Evolutionary conservation across 2,888 invertebrate genomes (phyloP).

Genomic region (Julus scanicus): DNA sequence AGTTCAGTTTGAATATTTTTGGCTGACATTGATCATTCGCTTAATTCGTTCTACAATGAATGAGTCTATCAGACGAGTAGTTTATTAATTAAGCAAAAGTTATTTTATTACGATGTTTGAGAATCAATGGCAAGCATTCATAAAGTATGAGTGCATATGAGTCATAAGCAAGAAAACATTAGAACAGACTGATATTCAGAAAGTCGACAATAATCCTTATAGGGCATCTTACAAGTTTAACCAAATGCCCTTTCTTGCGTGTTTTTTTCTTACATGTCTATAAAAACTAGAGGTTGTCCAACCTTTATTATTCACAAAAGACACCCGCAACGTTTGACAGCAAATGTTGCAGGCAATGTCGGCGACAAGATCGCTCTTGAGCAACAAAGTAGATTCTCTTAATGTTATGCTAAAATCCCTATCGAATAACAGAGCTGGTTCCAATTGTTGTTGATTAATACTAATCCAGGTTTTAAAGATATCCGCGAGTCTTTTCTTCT

Average conservation of each 20-base stretch:
- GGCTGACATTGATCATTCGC: too few relatives aligned
- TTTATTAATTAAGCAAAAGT: too few relatives aligned
- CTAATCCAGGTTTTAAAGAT: conserved; percentile 7
- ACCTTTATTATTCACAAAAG: conserved; percentile 12
- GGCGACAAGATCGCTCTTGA: background rate
- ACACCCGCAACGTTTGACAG: background rate
- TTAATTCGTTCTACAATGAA: too few relatives aligned
- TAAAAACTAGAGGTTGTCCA: conserved; percentile 2
- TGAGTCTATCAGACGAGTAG: too few relatives aligned
- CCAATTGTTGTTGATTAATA: background rate
- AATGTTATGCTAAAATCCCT: background rate
- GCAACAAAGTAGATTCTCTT: background rate
- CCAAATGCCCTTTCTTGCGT: background rate
- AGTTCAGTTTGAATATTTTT: too few relatives aligned
- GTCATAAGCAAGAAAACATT: too few relatives aligned
- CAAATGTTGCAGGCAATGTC: conserved; percentile 3
- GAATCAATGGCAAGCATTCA: too few relatives aligned
- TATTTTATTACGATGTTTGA: too few relatives aligned
- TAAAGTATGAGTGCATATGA: too few relatives aligned
- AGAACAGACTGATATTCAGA: too few relatives aligned
- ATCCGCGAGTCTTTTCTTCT: background rate
- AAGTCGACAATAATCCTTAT: too few relatives aligned
- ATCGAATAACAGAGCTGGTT: background rate
- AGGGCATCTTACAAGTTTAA: too few relatives aligned
- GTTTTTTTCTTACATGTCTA: background rate